Evolutionary conservation across 2,113 vertebrate genomes (phyloP).

Genomic region (Rattus rattus): DNA sequence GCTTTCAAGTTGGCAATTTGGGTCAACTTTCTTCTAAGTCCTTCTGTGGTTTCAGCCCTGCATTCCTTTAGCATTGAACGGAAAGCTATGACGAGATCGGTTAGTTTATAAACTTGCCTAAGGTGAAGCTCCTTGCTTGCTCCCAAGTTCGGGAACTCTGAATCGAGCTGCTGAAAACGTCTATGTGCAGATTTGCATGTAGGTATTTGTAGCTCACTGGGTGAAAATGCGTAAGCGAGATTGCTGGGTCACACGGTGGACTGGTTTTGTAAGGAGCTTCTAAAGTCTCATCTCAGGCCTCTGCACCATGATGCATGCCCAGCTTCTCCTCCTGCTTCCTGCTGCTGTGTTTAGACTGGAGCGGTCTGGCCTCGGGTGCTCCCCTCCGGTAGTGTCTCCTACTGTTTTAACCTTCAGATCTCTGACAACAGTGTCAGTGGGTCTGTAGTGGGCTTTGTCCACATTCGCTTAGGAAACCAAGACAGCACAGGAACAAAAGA

Average conservation of each 20-base stretch:
- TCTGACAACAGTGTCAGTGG: background rate
- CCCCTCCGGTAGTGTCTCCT: fast-evolving
- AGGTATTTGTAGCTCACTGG: background rate
- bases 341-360: background rate
- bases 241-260: no score
- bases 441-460: background rate
- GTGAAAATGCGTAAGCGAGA: background rate
- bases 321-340: background rate
- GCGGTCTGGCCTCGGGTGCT: background rate
- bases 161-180: background rate
- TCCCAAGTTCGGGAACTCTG: background rate
- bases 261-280: background rate
- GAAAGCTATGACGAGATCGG: no score
- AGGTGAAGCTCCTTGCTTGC: background rate
- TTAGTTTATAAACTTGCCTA: no score
- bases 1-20: background rate
- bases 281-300: background rate
- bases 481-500: background rate
- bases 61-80: background rate
- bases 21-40: background rate
- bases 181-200: background rate
- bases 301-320: background rate
- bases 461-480: background rate
- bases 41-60: background rate
- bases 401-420: background rate